A percentile compares a stretch with the other conserved stretches of the same genome.
phyloP scores from a whole-genome alignment of 2,888 invertebrate genomes.

The Caenorhabditis macrosperma region DNA sequence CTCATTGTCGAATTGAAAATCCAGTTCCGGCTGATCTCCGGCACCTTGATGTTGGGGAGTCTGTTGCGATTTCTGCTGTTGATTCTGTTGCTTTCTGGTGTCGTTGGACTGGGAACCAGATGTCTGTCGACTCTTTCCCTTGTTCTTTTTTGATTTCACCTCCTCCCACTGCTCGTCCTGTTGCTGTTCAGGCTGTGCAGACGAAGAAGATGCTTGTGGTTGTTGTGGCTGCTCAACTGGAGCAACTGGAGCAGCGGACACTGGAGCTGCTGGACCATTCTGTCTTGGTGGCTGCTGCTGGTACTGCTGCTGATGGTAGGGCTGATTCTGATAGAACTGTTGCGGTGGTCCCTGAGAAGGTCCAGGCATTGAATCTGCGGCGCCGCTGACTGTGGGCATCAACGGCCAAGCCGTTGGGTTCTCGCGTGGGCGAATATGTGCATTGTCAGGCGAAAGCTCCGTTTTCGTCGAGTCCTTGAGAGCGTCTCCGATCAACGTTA shows the following conservation, averaged over 20 bases:
- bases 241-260: not conserved
- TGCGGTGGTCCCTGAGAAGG: conserved; percentile 23
- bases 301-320: conserved; percentile 10
- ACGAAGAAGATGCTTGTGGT: conserved; percentile 18
- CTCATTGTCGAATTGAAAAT: conserved; percentile 98
- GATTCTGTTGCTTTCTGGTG: conserved; percentile 1
- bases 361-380: conserved; percentile 49
- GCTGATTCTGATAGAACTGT: conserved; percentile 8
- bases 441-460: conserved; percentile 57
- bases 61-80: conserved; percentile 24
- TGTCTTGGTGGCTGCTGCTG: conserved; percentile 24
- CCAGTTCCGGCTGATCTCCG: conserved; percentile 82
- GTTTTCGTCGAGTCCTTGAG: conserved; percentile 89
- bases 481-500: conserved; percentile 88
- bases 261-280: conserved; percentile 19
- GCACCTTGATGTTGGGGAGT: conserved; percentile 3
- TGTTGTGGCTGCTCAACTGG: conserved; percentile 20
- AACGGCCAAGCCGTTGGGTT: conserved; percentile 91
- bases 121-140: conserved; percentile 57
- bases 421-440: conserved; percentile 82
- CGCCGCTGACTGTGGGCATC: conserved; percentile 72
- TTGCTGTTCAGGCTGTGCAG: not conserved
- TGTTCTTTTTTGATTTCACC: conserved; percentile 68
- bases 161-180: conserved; percentile 66
- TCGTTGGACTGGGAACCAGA: conserved; percentile 35